Base-by-base conservation (phyloP, 2,888 invertebrate species). In the Trissolcus japonicus region DNA sequence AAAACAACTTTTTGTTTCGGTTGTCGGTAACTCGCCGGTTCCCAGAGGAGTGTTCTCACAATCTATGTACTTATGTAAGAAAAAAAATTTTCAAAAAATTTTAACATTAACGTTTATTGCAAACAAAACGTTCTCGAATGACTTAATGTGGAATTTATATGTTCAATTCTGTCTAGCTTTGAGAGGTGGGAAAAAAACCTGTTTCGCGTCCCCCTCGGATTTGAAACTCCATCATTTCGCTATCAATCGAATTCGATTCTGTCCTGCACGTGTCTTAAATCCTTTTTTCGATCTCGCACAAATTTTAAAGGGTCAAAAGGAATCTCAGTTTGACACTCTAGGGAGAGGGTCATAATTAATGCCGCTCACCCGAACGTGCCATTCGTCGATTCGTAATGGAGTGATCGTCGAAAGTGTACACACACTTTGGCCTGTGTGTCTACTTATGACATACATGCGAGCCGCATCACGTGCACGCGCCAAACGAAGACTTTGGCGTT, bases 191-290 rank as follows among this genome's bases (percentile, higher is more conserved):
- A 41, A 4, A 46, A 46, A 14, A 46, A 46, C 46, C 46, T 46
- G 46, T 16, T 46, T 46, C 16, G 4, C 4, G 46, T 16, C 46
- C 46, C 46, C 46, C n/a, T 46, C 16, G 14, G 46, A 46, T 46
- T 35, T 35, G 35, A 11, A 35, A 35, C 35, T 46, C 46, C 14
- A 46, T 46, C 46, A 46, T 46, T 46, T 14, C 14, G 16, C 16
- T 46, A 46, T 46, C 46, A 46, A 46, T 25, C 55, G 25, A 73
- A 73, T 60, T 29, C 25, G 16, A 66, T 57, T 51, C n/a, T 25
- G 11, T 6, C 11, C 50, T 13, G 65, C 78, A 73, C 72, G 78
- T 72, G 69, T 62, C 50, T 40, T 13, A 74, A 78, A 74, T 74
- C 62, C 76, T 46, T 66, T 75, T 69, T 62, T 60, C 60, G 73